phyloP scores from a whole-genome alignment of 2,113 vertebrate genomes.

The Aphelocoma coerulescens region DNA sequence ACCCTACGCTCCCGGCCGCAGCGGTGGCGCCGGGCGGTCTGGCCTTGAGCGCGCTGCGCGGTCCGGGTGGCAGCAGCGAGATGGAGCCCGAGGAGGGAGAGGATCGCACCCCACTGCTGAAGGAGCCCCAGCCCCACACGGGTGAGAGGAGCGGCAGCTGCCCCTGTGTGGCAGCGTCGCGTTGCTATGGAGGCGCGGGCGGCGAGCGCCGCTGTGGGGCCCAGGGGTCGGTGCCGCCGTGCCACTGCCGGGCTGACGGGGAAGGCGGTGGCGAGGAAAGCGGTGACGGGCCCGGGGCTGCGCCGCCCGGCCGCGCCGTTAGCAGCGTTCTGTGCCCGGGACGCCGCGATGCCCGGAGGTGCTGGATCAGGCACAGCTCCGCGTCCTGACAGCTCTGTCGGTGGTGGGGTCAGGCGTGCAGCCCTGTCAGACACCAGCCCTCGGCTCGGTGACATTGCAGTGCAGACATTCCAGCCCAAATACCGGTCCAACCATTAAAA shows the following conservation, averaged over 20 bases:
- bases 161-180: background rate
- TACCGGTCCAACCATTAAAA: too few species aligned
- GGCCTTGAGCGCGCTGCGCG: background rate
- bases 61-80: background rate
- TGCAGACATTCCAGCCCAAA: too few species aligned
- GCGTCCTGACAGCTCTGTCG: background rate
- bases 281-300: background rate
- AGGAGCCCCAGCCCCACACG: background rate
- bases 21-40: background rate
- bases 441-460: background rate
- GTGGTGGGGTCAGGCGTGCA: background rate
- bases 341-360: fast-evolving
- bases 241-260: fast-evolving
- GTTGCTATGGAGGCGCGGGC: background rate
- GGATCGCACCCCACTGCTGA: constrained; percentile 49
- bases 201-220: background rate
- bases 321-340: background rate
- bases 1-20: background rate
- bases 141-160: constrained; percentile 3
- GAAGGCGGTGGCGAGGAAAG: fast-evolving
- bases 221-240: background rate
- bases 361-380: background rate
- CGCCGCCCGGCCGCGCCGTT: background rate
- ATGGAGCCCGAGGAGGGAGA: constrained; percentile 33
- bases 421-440: background rate